phyloP scores from a whole-genome alignment of 1,140 invertebrate genomes.

The Cyrtorhinus lividipennis region DNA sequence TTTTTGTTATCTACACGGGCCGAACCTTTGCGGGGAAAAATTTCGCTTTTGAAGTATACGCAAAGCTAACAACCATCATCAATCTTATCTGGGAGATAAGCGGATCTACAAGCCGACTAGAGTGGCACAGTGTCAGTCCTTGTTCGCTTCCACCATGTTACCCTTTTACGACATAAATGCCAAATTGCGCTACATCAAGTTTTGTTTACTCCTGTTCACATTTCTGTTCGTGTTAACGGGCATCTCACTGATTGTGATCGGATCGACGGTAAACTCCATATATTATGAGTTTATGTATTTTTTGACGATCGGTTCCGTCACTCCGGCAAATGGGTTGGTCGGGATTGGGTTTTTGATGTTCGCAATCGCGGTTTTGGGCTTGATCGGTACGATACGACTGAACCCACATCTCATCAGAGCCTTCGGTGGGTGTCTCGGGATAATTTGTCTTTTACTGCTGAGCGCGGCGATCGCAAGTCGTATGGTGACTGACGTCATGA shows the following conservation, averaged over 20 bases:
- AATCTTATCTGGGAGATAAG: slow-evolving; percentile 6
- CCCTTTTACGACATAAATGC: neutral
- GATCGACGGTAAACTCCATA: neutral
- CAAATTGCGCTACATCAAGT: slow-evolving; percentile 1
- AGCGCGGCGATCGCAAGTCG: neutral
- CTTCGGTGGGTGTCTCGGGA: neutral
- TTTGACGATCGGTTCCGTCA: neutral
- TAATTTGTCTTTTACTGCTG: neutral
- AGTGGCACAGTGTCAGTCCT: neutral
- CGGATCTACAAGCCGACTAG: neutral
- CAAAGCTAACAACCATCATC: neutral
- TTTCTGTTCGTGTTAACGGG: neutral
- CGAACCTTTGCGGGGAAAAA: too few relatives aligned
- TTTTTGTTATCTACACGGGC: too few relatives aligned
- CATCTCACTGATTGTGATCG: neutral
- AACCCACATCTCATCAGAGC: neutral
- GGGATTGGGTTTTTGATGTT: neutral
- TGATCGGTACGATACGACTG: neutral
- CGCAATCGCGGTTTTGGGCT: neutral
- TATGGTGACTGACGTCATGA: neutral
- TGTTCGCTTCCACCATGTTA: neutral
- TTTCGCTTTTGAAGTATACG: too few relatives aligned
- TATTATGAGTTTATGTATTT: neutral
- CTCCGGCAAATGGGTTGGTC: neutral
- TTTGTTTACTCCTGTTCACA: neutral